Percentiles rank a stretch among this genome's conserved stretches.
Evolutionary conservation across 2,113 vertebrate genomes (phyloP).

Genomic region (Limnothrissa miodon): DNA sequence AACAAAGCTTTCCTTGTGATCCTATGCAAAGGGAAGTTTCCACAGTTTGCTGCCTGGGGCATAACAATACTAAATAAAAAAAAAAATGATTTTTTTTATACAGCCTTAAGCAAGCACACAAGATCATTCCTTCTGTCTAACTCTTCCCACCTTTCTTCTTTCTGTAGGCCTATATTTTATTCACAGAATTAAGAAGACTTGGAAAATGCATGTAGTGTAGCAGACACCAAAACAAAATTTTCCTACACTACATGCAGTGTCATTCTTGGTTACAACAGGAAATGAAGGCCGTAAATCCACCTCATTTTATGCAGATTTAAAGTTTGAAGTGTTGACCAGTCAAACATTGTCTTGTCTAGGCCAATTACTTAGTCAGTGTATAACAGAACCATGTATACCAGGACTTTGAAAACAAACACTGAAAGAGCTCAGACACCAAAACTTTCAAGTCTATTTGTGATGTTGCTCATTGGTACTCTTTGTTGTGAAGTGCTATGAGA

Average conservation of each 20-base stretch:
- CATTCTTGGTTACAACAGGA: not conserved
- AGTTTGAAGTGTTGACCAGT: not conserved
- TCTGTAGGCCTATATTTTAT: not conserved
- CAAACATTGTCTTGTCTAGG: no score
- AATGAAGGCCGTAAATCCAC: not conserved
- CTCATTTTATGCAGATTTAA: not conserved
- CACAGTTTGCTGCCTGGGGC: not conserved
- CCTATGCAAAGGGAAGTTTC: not conserved
- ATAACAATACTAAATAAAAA: not conserved
- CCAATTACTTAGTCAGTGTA: no score
- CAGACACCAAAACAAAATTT: not conserved
- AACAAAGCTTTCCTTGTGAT: not conserved
- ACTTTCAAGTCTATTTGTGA: no score
- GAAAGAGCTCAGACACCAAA: no score
- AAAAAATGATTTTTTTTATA: not conserved
- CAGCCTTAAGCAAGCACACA: not conserved
- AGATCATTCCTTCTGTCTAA: not conserved
- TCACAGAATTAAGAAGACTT: not conserved
- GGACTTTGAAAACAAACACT: no score
- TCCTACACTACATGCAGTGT: not conserved
- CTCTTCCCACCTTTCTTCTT: not conserved
- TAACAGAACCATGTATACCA: no score
- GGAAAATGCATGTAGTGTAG: no score
- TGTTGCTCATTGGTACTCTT: no score
- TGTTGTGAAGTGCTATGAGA: no score